Conservation (phyloP, 1,140 invertebrate species). For the Scaptodrosophila lebanonensis region DNA sequence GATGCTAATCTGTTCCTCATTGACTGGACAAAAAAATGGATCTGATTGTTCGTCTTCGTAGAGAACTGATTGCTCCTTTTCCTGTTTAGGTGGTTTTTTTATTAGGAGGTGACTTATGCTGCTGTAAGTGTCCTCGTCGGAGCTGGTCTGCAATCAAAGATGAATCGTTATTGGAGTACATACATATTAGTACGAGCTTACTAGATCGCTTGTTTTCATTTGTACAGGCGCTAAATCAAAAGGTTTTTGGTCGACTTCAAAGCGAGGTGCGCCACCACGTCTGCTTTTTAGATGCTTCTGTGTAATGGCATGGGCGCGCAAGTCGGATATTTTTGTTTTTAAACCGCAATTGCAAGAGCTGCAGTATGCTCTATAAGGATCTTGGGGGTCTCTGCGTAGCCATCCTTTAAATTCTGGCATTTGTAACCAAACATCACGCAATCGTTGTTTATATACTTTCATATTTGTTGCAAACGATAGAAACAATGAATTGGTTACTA, state of each 20-base stretch:
- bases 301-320: conserved; percentile 53
- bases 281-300: conserved; percentile 48
- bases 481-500: no score
- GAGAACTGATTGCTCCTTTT: no score
- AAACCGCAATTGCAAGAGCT: conserved; percentile 62
- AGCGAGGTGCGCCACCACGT: no score
- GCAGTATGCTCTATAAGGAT: conserved; percentile 55
- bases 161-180: neutral
- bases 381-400: conserved; percentile 52
- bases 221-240: no score
- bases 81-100: no score
- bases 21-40: no score
- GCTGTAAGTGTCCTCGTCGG: conserved; percentile 1
- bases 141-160: neutral
- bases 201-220: conserved; percentile 1
- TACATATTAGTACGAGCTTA: neutral
- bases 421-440: conserved; percentile 56
- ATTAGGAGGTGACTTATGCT: no score
- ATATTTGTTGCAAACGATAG: no score
- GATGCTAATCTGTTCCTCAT: no score
- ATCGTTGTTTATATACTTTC: conserved; percentile 58
- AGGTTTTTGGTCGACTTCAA: no score
- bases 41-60: no score
- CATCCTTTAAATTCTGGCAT: conserved; percentile 55
- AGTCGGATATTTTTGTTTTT: conserved; percentile 58